These are phyloP conservation scores for Hylaea fasciaria DNA, from an alignment of 2,888 invertebrate species.

Conservation along the genomic window DNA sequence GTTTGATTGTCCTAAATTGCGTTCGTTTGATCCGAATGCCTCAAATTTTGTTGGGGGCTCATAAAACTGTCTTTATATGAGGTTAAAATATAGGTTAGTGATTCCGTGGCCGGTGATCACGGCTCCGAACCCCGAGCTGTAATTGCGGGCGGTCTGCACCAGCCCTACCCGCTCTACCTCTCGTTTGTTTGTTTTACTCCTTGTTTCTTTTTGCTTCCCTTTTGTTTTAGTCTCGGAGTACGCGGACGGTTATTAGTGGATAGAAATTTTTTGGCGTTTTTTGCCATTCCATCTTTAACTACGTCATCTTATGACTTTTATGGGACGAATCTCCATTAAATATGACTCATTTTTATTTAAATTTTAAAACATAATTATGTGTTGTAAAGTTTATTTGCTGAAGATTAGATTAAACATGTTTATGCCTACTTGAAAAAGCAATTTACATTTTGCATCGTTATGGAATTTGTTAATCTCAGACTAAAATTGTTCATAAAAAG, in stretches of 20 bases:
- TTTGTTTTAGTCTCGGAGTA: slow-evolving; percentile 53
- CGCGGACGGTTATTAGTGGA: slow-evolving; percentile 51
- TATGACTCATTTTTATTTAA: slow-evolving; percentile 7
- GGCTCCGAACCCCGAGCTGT: slow-evolving; percentile 56
- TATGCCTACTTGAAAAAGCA: not conserved
- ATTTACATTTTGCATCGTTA: not conserved
- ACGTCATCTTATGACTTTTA: slow-evolving; percentile 22
- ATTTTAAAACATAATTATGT: slow-evolving; percentile 2
- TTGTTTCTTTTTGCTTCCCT: slow-evolving; percentile 32
- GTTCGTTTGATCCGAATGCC: slow-evolving; percentile 47
- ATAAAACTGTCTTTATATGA: slow-evolving; percentile 64
- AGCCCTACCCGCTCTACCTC: slow-evolving; percentile 61
- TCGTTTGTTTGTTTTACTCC: slow-evolving; percentile 59
- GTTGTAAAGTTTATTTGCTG: slow-evolving; percentile 4
- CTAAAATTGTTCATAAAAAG: no score
- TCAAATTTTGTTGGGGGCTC: slow-evolving; percentile 45
- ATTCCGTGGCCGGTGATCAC: slow-evolving; percentile 52
- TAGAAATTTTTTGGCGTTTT: slow-evolving; percentile 46
- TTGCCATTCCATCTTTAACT: slow-evolving; percentile 42
- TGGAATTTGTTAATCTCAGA: no score
- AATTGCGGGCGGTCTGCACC: slow-evolving; percentile 64
- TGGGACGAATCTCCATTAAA: slow-evolving; percentile 3
- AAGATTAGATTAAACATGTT: slow-evolving; percentile 1
- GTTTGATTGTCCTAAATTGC: slow-evolving; percentile 42
- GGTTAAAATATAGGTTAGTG: slow-evolving; percentile 75